phyloP scores from a whole-genome alignment of 2,113 vertebrate species.

The Orycteropus afer region DNA sequence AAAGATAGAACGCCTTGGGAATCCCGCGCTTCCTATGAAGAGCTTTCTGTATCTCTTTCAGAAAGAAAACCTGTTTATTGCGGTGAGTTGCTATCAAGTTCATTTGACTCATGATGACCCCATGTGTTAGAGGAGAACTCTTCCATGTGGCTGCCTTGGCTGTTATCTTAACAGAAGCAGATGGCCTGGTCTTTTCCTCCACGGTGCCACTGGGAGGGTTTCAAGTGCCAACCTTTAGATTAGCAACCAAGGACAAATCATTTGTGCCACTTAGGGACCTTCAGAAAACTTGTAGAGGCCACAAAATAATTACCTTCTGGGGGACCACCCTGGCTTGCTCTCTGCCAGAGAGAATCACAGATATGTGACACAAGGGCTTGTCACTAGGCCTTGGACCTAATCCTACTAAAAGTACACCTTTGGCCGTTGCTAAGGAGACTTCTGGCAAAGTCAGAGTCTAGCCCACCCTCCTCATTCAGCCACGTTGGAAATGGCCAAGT shows the following conservation, averaged over 20 bases:
- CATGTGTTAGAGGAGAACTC: neutral
- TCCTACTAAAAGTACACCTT: neutral
- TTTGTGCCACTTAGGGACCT: neutral
- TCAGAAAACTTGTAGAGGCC: neutral
- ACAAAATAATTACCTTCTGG: neutral
- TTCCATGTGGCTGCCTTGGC: neutral
- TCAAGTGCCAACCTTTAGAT: neutral
- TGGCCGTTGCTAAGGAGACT: neutral
- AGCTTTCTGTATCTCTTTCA: neutral
- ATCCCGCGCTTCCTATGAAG: neutral
- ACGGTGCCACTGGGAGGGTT: neutral
- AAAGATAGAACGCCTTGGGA: neutral
- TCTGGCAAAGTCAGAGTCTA: neutral
- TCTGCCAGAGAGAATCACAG: neutral
- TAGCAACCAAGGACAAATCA: neutral
- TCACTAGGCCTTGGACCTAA: neutral
- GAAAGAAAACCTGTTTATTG: neutral
- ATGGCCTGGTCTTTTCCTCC: neutral
- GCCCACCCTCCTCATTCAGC: neutral
- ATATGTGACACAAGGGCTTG: neutral
- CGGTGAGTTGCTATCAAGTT: neutral
- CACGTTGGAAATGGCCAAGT: neutral
- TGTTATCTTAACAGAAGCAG: neutral
- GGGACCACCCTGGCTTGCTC: neutral
- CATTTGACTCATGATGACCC: neutral